Base-by-base conservation (phyloP, 64 coral and sea anemone species). In the Montipora capricornis region DNA sequence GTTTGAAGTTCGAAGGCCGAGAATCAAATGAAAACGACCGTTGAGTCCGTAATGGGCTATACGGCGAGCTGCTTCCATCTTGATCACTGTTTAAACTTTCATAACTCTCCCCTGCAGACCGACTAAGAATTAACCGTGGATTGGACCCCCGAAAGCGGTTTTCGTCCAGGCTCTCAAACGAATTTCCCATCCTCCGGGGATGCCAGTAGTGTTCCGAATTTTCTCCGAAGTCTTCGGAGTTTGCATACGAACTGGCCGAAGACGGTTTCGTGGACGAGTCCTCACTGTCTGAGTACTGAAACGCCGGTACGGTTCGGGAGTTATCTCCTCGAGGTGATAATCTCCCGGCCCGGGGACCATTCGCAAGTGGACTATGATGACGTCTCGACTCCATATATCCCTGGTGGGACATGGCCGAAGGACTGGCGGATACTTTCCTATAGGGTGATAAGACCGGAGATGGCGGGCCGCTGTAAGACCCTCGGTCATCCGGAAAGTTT, bases 211-310 rank as follows among this genome's bases (percentile, higher is more conserved):
- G 89, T 53, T 84, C 82, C 19, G 68, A 67, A 55, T 84, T 89
- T 82, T 97, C 96, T 68, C 88, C 88, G 88, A 94, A 64, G 62
- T 97, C 92, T 62, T 97, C 96, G 74, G 89, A 97, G 83, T 97
- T 97, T 64, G 82, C 82, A 45, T 85, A 85, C 82, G 82, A 85
- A 85, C 93, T 97, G 71, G 94, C 88, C 67, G 96, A 97, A 4
- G 96, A 97, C 8, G 86, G 85, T 45, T 97, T 97, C 49, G 96
- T 92, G 3, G 96, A 95, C 15, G 96, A 97, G 87, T 97, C 96
- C 20, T 97, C 96, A 49, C 96, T 97, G 45, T 97, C 96, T 11
- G 96, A 97, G 80, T 97, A 97, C 74, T 91, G 93, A 71, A 97
- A 97, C 0, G 89, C 96, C 8, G 96, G 93, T 4, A 93, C 79